Evolutionary conservation across 2,113 vertebrate genomes (phyloP), one percentile per base, ranked within the genome.

Genomic region (Pao palembangensis): DNA sequence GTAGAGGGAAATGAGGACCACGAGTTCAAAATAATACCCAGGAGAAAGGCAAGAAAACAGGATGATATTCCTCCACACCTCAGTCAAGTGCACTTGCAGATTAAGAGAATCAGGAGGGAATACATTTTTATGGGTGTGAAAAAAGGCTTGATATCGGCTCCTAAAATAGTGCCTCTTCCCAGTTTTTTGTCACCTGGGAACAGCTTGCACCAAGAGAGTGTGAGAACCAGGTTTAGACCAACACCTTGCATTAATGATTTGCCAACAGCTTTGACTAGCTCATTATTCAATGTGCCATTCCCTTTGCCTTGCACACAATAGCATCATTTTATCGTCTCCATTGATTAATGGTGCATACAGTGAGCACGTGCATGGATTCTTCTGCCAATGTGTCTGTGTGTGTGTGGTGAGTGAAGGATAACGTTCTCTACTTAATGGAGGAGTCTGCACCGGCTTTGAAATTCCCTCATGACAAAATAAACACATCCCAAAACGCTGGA

Each of bases 181-280:
- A 57, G 73, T 72, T 80, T 87, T 81, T 73, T 83, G 84, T 83
- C 84, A 87, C 81, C 81, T 87, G 85, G 83, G 87, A 87, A 63
- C 67, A 80, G 81, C 75, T 77, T 68, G 72, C 49, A 51, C 66
- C 21, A 70, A 55, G 57, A 50, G 61, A 69, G 75, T 79, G 78
- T 82, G 78, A 78, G 79, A 81, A 80, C 73, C 75, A 72, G 73
- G 64, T 84, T 81, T 62, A 83, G 84, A 83, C 78, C 77, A 71
- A 72, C 81, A 83, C 83, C 78, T 79, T 70, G 55, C 86, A 79
- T 87, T 89, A 81, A 86, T 78, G 83, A 88, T 88, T 86, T 75
- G 78, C 87, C 85, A 81, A 75, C 81, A 79, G 82, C 79, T 78
- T 75, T 72, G 81, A 86, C 85, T 81, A 2, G 63, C 76, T 89